Percentiles rank a stretch among this genome's conserved stretches.
Evolutionary conservation across 1,140 invertebrate species (phyloP).

Genomic region (Pseudomyrmex sp.): DNA sequence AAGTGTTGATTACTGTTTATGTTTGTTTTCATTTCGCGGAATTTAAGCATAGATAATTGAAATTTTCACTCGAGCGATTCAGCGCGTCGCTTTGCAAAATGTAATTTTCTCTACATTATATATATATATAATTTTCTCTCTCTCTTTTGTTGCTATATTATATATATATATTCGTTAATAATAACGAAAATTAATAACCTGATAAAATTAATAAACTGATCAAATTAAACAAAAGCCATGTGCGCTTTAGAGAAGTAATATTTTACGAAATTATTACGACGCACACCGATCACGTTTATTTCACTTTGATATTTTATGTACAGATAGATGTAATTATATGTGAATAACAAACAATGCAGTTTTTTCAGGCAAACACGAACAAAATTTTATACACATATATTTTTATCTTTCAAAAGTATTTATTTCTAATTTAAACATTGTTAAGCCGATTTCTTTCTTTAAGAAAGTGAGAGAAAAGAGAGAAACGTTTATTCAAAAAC

Average conservation of each 20-base stretch:
- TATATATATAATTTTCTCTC: constrained; percentile 19
- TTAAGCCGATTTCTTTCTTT: not conserved
- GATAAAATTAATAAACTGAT: constrained; percentile 48
- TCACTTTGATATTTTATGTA: constrained; percentile 15
- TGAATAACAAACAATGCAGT: not conserved
- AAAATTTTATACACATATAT: not conserved
- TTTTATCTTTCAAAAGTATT: not conserved
- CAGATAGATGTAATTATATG: constrained; percentile 20
- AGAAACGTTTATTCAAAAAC: not conserved
- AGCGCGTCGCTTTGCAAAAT: not conserved
- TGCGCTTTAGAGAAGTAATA: constrained; percentile 28
- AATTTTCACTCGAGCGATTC: constrained; percentile 22
- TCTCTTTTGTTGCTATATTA: constrained; percentile 15
- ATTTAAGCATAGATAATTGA: constrained; percentile 39
- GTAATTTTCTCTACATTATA: constrained; percentile 14
- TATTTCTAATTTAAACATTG: not conserved
- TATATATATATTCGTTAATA: not conserved
- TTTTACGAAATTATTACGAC: constrained; percentile 49
- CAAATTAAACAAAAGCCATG: constrained; percentile 40
- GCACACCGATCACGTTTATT: constrained; percentile 10
- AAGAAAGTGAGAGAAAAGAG: not conserved
- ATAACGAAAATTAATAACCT: constrained; percentile 44
- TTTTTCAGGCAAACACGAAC: not conserved
- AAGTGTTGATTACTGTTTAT: not conserved
- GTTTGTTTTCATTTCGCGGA: constrained; percentile 38